Percentiles rank a stretch among this genome's conserved stretches.
Evolutionary conservation across 2,797 vertebrate genomes (phyloP).

Genomic region (Coreius guichenoti): DNA sequence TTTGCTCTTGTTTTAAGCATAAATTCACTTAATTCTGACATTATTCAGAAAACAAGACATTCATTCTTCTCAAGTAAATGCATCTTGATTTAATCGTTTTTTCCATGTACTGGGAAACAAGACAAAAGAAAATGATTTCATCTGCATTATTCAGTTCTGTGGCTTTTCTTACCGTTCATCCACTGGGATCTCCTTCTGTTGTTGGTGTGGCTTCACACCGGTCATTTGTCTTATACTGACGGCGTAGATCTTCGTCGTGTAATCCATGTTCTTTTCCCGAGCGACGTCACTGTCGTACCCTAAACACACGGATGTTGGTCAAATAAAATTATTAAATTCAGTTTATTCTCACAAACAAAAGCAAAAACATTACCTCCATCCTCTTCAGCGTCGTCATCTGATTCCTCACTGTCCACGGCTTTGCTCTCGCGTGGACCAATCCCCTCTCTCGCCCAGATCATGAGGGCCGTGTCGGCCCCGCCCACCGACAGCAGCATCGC

Average conservation of each 20-base stretch:
- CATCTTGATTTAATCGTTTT: fast-evolving
- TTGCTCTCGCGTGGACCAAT: slow-evolving; percentile 89
- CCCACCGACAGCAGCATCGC: slow-evolving; percentile 90
- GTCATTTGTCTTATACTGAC: slow-evolving; percentile 93
- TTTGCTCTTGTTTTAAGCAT: background rate
- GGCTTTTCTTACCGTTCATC: slow-evolving; percentile 87
- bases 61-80: background rate
- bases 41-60: background rate
- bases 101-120: background rate
- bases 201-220: slow-evolving; percentile 92
- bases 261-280: slow-evolving; percentile 90
- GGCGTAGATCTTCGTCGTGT: slow-evolving; percentile 91
- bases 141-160: no score
- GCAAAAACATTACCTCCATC: slow-evolving; percentile 87
- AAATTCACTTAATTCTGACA: background rate
- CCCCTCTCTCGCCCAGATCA: slow-evolving; percentile 94
- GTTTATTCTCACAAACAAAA: background rate
- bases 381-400: slow-evolving; percentile 91
- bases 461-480: slow-evolving; percentile 91
- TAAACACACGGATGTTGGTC: slow-evolving; percentile 62
- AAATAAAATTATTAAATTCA: background rate
- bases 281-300: slow-evolving; percentile 97
- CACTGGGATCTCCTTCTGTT: slow-evolving; percentile 85
- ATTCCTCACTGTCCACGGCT: slow-evolving; percentile 94
- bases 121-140: background rate